These are phyloP conservation scores for Limosa lapponica DNA, from an alignment of 2,797 vertebrate genomes.

Conservation along the genomic window DNA sequence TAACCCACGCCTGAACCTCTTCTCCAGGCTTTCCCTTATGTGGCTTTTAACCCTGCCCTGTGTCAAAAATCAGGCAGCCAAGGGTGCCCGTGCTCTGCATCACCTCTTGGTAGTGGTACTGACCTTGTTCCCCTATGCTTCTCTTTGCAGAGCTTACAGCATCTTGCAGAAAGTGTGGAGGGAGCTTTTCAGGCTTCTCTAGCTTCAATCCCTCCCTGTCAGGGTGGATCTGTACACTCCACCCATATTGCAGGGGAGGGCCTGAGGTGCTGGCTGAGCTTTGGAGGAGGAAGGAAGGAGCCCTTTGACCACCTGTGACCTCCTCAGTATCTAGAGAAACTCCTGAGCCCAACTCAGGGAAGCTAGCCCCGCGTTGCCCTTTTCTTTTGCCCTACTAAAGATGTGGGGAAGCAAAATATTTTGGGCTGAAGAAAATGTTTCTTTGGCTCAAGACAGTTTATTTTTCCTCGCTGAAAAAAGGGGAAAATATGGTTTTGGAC, in stretches of 20 bases:
- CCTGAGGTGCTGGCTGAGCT: background rate
- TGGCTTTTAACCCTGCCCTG: background rate
- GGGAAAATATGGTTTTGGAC: background rate
- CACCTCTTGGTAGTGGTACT: rapidly evolving
- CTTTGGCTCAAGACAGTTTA: background rate
- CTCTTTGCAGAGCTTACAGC: background rate
- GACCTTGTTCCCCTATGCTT: background rate
- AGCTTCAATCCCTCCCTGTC: rapidly evolving
- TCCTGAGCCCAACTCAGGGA: background rate
- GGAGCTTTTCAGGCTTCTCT: background rate
- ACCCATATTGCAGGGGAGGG: too few species aligned
- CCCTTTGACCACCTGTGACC: background rate
- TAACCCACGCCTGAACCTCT: background rate
- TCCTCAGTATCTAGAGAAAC: background rate
- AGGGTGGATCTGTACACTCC: rapidly evolving
- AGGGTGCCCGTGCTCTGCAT: background rate
- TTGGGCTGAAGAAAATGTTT: background rate
- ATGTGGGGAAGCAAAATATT: background rate
- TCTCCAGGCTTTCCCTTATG: background rate
- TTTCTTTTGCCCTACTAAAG: background rate
- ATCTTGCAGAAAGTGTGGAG: background rate
- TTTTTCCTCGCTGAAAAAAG: background rate
- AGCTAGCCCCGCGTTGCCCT: background rate
- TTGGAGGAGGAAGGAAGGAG: background rate
- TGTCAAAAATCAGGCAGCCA: background rate